Evolutionary conservation across 2,797 vertebrate species (phyloP), one percentile per base, ranked within the genome.

Genomic region (Notolabrus celidotus): DNA sequence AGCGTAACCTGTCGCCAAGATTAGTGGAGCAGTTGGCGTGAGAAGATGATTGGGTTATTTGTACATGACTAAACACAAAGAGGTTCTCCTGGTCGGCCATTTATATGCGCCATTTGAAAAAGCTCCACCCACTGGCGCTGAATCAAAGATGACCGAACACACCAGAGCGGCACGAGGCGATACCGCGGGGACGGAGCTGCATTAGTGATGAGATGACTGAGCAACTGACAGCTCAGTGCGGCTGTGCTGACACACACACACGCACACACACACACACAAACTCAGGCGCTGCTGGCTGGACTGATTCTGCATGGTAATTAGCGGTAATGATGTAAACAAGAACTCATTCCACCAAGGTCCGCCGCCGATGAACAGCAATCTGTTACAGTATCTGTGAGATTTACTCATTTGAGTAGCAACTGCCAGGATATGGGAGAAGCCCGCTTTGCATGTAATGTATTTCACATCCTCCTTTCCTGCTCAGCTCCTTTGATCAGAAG

Each of bases 301-400:
- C 76, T 76, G 82, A 78, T 82, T 82, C 84, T 83, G 85, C 75
- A 86, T 84, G 82, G 80, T 89, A 93, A 93, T 93, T 93, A 94
- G 86, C 79, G 58, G 81, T 89, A 92, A 93, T 86, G 88, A 93
- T 93, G 93, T 93, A 93, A 94, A 93, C 91, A 93, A 88, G 83
- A 82, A 79, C 81, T 89, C 84, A 86, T 87, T 87, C 80, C 46
- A 71, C 86, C 69, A 67, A 85, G 82, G 75, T 85, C 80, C 16
- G 67, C 76, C 52, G 74, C 79, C 33, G 55, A 82, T 74, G 77
- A 87, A 80, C 84, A 86, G 74, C 90, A 92, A 91, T 91, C 90
- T 91, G 90, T 87, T 90, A 87, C 82, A 86, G 88, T 90, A 89
- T 88, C 76, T 60, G 65, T 65, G 79, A 84, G 82, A 86, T 62